Base-by-base conservation (phyloP, 2,113 vertebrate species). In the Chloropsis hardwickii region DNA sequence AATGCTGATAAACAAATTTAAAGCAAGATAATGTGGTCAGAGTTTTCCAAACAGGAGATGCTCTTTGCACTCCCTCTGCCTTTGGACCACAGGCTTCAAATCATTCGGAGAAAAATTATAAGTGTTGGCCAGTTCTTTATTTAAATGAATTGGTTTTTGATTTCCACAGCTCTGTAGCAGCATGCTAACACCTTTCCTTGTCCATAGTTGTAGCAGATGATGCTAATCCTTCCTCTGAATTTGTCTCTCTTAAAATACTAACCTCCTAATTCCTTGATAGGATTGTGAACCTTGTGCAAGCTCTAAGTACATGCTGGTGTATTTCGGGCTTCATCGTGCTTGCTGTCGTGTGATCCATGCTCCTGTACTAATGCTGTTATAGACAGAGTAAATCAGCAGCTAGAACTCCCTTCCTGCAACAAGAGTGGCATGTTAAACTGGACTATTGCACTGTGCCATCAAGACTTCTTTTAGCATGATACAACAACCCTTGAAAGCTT, bases 101-200 rank as follows among this genome's bases (percentile, higher is more conserved):
- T 86, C 31, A 72, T 94, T 81, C 6, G 20, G 81, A 93, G 80
- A 76, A 87, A 90, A 94, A 84, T 83, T 12, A 83, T 86, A 92
- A 95, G 61, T 65, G 67, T 73, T 95, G 81, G 74, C 85, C 71
- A 58, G 57, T 91, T 94, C 74, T 92, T 95, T 22, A 44, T 92
- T 79, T 78, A 97, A 97, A 98, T 98, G 97, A 98, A 98, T 98
- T 98, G 97, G 97, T 98, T 98, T 97, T 97, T 90, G 88, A 73
- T 94, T 95, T 97, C 76, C 40, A 62, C 45, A 69, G 50, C 92
- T 97, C 80, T 86, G 79, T 93, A 90, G 90, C 77, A 88, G 87
- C 29, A 25, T 71, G 37, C 95, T 97, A 97, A 97, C 82, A 58
- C 51, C 73, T 57, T 71, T 94, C 81, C 71, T 83, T 48, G 44